phyloP scores from a whole-genome alignment of 2,113 vertebrate genomes.

The Orcinus orca region DNA sequence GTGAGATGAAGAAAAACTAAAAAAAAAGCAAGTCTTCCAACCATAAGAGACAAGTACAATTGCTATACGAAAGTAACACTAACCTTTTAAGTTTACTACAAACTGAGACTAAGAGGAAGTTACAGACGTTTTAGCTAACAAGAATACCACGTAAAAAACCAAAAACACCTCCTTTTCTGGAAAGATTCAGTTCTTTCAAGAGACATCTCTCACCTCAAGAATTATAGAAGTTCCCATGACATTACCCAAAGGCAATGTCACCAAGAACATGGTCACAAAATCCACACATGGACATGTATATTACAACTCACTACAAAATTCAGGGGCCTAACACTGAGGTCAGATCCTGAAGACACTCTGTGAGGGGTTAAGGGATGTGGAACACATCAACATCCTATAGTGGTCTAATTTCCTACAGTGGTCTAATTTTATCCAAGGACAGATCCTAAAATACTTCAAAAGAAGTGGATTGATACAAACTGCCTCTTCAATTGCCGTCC shows the following conservation, averaged over 20 bases:
- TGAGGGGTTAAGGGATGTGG: not conserved
- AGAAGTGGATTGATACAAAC: not conserved
- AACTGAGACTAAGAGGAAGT: not conserved
- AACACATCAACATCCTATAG: rapidly evolving
- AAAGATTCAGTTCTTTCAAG: not conserved
- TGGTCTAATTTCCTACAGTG: not conserved
- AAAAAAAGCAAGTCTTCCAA: not conserved
- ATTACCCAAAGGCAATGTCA: not conserved
- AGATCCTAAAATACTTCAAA: slow-evolving; percentile 19
- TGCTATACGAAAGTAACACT: not conserved
- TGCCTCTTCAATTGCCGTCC: not conserved
- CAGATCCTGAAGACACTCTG: not conserved
- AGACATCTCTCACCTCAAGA: not conserved
- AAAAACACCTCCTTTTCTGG: not conserved
- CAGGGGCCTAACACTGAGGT: not conserved
- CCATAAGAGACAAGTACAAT: not conserved
- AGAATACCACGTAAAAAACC: not conserved
- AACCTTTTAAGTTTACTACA: not conserved
- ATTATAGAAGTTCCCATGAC: not conserved
- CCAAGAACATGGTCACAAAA: not conserved
- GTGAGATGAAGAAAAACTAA: not conserved
- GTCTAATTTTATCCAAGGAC: not conserved
- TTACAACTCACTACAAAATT: not conserved
- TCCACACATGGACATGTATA: not conserved
- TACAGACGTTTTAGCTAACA: not conserved